These are phyloP conservation scores for Brachyhypopomus occidentalis DNA, from an alignment of 2,113 vertebrate species.

Conservation along the genomic window DNA sequence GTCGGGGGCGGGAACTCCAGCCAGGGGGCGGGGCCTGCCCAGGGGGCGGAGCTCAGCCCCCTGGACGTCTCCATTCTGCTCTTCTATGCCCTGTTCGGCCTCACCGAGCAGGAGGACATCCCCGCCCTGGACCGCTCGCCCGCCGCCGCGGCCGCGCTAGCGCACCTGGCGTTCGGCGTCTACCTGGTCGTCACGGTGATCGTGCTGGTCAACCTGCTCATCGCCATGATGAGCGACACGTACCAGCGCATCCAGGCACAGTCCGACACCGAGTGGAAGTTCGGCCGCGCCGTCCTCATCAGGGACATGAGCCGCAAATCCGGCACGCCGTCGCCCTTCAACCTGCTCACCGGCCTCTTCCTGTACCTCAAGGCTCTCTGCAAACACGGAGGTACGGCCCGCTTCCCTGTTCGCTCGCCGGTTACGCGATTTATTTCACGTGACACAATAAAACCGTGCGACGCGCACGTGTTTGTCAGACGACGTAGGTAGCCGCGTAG, in stretches of 20 bases:
- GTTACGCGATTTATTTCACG: no score
- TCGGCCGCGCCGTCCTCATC: conserved; percentile 67
- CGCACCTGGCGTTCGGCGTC: conserved; percentile 62
- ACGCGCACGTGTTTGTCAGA: no score
- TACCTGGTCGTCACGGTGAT: conserved; percentile 68
- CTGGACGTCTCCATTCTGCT: conserved; percentile 62
- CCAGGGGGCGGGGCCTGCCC: neutral
- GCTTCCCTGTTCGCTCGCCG: neutral
- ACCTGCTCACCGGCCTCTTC: conserved; percentile 66
- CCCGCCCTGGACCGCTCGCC: conserved; percentile 49
- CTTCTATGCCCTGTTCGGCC: conserved; percentile 68
- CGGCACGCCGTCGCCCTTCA: conserved; percentile 64
- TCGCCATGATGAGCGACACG: conserved; percentile 73
- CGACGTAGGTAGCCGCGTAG: no score
- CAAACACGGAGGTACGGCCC: conserved; percentile 59
- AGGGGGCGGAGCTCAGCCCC: conserved; percentile 39
- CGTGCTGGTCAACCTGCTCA: conserved; percentile 68
- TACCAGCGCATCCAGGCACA: conserved; percentile 71
- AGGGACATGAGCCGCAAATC: conserved; percentile 68
- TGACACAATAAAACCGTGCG: no score
- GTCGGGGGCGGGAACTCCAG: conserved; percentile 2
- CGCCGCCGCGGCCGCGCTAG: conserved; percentile 49
- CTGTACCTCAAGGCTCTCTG: conserved; percentile 61
- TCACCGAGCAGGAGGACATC: conserved; percentile 60
- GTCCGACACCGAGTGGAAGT: conserved; percentile 71